Evolutionary conservation across 2,888 invertebrate species (phyloP), one percentile per base, ranked within the genome.

Genomic region (Ectemnius cavifrons): DNA sequence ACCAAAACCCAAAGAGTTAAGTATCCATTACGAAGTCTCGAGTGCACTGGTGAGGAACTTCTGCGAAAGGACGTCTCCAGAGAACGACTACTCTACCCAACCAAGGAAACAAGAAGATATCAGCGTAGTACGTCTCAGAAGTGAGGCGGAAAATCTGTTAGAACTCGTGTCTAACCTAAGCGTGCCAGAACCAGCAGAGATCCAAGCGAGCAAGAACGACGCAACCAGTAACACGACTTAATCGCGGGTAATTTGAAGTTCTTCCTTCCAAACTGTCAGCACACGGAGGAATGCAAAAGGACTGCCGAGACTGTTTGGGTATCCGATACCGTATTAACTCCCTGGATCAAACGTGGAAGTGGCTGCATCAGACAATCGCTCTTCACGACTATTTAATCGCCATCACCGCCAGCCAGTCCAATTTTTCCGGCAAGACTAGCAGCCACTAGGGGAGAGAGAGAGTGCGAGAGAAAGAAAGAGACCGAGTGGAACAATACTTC

Each of bases 341-440:
- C 92, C 94, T 97, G 92, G 96, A 97, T 92, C 97, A 97, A 92
- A 97, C 97, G 91, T 97, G 96, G 95, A 97, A 97, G 97, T 97
- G 97, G 97, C 93, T 97, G 91, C 97, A 97, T 91, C 97, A 97
- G 92, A 97, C 97, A 82, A 95, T 96, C 89, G 95, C 95, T 87
- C 93, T 97, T 76, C 97, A 97, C 94, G 96, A 97, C 88, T 96
- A 96, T 89, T 93, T 97, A 88, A 95, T 97, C 92, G 94, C 95
- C 86, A 93, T 96, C 87, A 95, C 95, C 80, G 93, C 96, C 84
- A 94, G 95, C 88, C 94, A 95, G 92, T 94, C 95, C 92, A 94
- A 95, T 91, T 91, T 91, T 45, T 57, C 27, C 11, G 77, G 18
- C 47, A 57, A 58, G 16, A 16, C 52, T 16, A 20, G 14, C n/a